phyloP scores from a whole-genome alignment of 2,888 invertebrate species.

The Lepas anatifera region DNA sequence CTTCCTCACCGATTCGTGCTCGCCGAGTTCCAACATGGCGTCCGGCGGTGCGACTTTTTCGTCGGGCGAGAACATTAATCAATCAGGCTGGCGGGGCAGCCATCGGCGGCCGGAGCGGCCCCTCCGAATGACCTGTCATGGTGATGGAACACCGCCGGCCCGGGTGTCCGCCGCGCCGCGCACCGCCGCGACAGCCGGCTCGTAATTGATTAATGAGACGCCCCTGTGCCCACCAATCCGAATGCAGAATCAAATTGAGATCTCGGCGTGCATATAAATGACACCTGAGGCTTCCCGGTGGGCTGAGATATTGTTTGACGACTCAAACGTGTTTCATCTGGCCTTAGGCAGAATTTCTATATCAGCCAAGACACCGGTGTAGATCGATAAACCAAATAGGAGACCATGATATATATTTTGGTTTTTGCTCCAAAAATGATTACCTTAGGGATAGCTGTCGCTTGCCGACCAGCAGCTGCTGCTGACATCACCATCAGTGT shows the following conservation, averaged over 20 bases:
- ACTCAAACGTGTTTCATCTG: too few species aligned
- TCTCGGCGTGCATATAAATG: background rate
- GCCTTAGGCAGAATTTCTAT: too few species aligned
- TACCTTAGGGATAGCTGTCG: too few species aligned
- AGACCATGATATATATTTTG: too few species aligned
- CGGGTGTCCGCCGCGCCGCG: background rate
- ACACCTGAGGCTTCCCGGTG: background rate
- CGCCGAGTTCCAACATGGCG: background rate
- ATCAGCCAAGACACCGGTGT: too few species aligned
- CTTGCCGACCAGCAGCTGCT: too few species aligned
- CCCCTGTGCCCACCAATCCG: background rate
- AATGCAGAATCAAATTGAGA: slow-evolving; percentile 8
- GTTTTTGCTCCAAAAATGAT: too few species aligned
- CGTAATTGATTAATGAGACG: slow-evolving; percentile 8
- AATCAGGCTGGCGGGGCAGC: background rate
- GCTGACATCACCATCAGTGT: too few species aligned
- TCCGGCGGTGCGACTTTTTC: background rate
- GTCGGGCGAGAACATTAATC: slow-evolving; percentile 7
- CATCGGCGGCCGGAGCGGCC: background rate
- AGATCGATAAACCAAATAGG: too few species aligned
- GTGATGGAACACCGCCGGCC: background rate
- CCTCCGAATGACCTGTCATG: background rate
- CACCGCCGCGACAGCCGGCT: background rate
- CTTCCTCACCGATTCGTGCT: background rate
- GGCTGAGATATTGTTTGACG: too few species aligned